phyloP scores from a whole-genome alignment of 2,797 vertebrate genomes.

The Yasuhikotakia modesta region DNA sequence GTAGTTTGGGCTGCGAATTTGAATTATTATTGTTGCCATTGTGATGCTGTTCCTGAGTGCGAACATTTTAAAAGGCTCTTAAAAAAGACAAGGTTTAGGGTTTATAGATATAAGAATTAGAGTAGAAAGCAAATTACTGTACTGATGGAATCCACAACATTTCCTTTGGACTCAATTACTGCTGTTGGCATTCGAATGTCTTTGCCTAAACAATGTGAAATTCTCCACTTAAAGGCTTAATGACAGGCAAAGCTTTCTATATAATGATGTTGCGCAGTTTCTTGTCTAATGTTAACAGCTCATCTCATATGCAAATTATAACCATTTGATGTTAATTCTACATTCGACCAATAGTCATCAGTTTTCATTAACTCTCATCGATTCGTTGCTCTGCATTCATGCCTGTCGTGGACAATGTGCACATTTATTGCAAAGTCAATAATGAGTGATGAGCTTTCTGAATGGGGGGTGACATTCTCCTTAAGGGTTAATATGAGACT shows the following conservation, averaged over 20 bases:
- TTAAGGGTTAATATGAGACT: constrained; percentile 12
- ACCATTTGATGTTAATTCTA: constrained; percentile 16
- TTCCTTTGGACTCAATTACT: neutral
- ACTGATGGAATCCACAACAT: constrained; percentile 20
- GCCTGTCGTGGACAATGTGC: constrained; percentile 3
- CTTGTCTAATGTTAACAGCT: constrained; percentile 3
- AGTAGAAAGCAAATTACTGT: neutral
- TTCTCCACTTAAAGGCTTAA: neutral
- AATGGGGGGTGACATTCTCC: constrained; percentile 6
- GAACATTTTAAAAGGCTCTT: no score
- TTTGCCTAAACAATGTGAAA: constrained; percentile 5
- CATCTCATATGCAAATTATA: constrained; percentile 24
- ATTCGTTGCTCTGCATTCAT: constrained; percentile 14
- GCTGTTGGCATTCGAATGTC: neutral
- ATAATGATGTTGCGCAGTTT: neutral
- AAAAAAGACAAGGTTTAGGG: neutral
- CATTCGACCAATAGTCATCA: constrained; percentile 30
- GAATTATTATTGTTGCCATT: neutral
- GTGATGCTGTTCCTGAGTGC: neutral
- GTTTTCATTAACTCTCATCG: constrained; percentile 41
- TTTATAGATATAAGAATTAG: constrained; percentile 35
- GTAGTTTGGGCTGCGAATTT: constrained; percentile 7
- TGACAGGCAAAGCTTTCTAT: neutral
- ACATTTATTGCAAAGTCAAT: constrained; percentile 32
- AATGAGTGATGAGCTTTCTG: constrained; percentile 30